phyloP scores from a whole-genome alignment of 2,888 invertebrate species.

The Agonopterix alstromeriana region DNA sequence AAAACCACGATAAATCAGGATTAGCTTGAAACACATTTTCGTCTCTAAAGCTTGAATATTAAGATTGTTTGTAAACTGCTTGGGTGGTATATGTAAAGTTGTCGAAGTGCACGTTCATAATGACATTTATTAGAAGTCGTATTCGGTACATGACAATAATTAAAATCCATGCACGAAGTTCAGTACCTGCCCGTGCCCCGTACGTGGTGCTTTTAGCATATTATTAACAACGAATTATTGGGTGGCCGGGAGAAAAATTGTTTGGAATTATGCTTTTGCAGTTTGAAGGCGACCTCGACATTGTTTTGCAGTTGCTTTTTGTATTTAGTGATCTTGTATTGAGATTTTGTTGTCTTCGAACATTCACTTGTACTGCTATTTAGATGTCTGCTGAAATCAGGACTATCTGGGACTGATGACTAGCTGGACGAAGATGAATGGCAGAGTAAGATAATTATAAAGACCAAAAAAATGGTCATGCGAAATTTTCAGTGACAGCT shows the following conservation, averaged over 20 bases:
- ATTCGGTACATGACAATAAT: conserved; percentile 75
- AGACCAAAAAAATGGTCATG: too few relatives aligned
- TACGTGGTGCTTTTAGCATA: conserved; percentile 59
- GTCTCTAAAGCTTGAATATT: conserved; percentile 11
- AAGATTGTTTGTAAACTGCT: conserved; percentile 14
- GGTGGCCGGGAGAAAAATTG: conserved; percentile 26
- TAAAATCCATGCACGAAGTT: conserved; percentile 73
- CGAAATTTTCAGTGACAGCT: too few relatives aligned
- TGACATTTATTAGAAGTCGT: conserved; percentile 75
- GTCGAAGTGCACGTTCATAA: conserved; percentile 58
- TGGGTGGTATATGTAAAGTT: conserved; percentile 17
- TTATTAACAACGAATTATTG: conserved; percentile 54
- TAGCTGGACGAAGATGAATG: too few relatives aligned
- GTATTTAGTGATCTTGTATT: too few relatives aligned
- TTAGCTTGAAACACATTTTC: conserved; percentile 10
- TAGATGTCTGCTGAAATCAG: too few relatives aligned
- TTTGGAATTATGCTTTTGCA: conserved; percentile 1
- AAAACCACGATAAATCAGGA: conserved; percentile 24
- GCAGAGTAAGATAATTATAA: too few relatives aligned
- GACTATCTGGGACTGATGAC: too few relatives aligned
- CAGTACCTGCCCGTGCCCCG: conserved; percentile 67
- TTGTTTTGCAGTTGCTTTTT: not conserved
- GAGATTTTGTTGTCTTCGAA: too few relatives aligned
- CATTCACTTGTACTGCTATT: too few relatives aligned
- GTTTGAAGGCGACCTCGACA: not conserved